phyloP scores from a whole-genome alignment of 2,888 invertebrate genomes.

The Acronicta alni region DNA sequence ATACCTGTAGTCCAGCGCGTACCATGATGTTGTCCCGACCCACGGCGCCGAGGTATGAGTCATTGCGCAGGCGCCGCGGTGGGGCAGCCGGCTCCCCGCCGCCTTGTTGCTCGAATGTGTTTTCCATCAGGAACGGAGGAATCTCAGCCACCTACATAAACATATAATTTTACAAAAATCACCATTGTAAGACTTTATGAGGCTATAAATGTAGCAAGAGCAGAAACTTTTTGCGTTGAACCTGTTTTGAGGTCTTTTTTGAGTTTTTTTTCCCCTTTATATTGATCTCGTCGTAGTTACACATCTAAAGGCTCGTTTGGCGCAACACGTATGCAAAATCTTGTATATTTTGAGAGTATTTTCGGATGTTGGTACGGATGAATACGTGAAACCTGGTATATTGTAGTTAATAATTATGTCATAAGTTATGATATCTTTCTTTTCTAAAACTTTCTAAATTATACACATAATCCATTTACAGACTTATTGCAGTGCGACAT shows the following conservation, averaged over 20 bases:
- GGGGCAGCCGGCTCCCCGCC: slow-evolving; percentile 79
- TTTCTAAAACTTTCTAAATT: not conserved
- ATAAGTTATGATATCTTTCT: not conserved
- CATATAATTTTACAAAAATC: too few species aligned
- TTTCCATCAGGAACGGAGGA: slow-evolving; percentile 94
- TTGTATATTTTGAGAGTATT: too few species aligned
- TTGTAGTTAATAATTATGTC: not conserved
- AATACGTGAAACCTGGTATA: too few species aligned
- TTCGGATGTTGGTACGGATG: not conserved
- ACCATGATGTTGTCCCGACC: slow-evolving; percentile 94
- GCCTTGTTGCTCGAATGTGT: slow-evolving; percentile 79
- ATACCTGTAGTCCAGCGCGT: slow-evolving; percentile 94
- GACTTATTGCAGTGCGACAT: slow-evolving; percentile 14
- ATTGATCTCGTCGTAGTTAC: too few species aligned
- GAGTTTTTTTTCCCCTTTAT: too few species aligned
- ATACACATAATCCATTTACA: not conserved
- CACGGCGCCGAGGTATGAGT: slow-evolving; percentile 96
- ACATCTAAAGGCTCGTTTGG: too few species aligned
- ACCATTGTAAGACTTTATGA: too few species aligned
- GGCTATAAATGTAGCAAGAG: too few species aligned
- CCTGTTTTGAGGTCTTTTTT: too few species aligned
- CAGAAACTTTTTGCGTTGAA: too few species aligned
- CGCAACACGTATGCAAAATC: too few species aligned
- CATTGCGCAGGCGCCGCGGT: slow-evolving; percentile 92
- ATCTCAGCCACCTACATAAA: slow-evolving; percentile 91